Conservation (phyloP, 2,888 invertebrate species). For the Melinaea menophilus region DNA sequence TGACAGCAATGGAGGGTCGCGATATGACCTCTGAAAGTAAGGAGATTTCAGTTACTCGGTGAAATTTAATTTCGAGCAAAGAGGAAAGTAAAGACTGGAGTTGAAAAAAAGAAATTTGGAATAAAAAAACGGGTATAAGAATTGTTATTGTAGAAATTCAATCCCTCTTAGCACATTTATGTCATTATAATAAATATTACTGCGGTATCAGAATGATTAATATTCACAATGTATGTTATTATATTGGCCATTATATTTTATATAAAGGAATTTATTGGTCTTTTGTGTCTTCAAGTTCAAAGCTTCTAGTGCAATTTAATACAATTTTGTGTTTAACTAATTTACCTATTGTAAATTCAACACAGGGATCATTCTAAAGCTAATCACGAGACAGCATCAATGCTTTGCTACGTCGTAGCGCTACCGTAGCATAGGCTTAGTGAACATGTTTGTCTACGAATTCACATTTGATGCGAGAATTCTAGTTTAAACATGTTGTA, state of each 20-base stretch:
- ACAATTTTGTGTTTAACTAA: not conserved
- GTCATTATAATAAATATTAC: not conserved
- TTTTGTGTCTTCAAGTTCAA: not conserved
- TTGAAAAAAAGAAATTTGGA: too few relatives aligned
- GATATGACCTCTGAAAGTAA: slow-evolving; percentile 51
- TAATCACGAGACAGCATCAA: not conserved
- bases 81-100: slow-evolving; percentile 15
- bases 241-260: too few relatives aligned
- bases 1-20: slow-evolving; percentile 55
- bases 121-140: not conserved
- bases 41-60: slow-evolving; percentile 43
- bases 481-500: slow-evolving; percentile 21
- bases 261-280: too few relatives aligned
- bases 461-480: slow-evolving; percentile 31
- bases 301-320: not conserved
- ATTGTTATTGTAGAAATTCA: not conserved
- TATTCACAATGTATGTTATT: too few relatives aligned
- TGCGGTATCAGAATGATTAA: too few relatives aligned
- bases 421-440: slow-evolving; percentile 26
- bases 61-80: slow-evolving; percentile 34
- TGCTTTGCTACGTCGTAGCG: slow-evolving; percentile 26
- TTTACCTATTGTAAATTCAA: too few relatives aligned
- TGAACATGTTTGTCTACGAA: slow-evolving; percentile 28
- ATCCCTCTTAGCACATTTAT: not conserved
- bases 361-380: not conserved